A percentile compares a stretch with the other conserved stretches of the same genome.
phyloP scores from a whole-genome alignment of 1,140 invertebrate species.

The Adoxophyes honmai region DNA sequence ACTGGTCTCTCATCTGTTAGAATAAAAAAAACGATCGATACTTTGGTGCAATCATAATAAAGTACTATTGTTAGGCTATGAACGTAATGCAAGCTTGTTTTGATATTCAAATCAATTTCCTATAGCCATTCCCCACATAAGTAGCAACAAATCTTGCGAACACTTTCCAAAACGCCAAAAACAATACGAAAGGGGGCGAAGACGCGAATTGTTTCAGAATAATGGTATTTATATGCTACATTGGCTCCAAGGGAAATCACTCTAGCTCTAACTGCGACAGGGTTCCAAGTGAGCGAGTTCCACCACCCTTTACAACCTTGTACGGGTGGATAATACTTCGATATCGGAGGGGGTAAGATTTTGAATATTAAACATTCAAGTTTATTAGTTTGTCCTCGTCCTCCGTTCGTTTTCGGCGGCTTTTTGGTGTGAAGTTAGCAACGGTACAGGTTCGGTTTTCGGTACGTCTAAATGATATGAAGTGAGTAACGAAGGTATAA shows the following conservation, averaged over 20 bases:
- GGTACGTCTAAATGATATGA: no score
- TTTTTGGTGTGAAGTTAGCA: no score
- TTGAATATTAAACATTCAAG: constrained; percentile 75
- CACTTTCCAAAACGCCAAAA: constrained; percentile 10
- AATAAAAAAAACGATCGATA: no score
- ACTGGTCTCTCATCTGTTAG: no score
- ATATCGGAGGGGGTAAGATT: constrained; percentile 50
- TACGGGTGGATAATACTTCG: constrained; percentile 1
- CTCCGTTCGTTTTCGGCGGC: no score
- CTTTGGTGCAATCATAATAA: no score
- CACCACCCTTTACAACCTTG: constrained; percentile 29
- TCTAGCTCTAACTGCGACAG: constrained; percentile 27
- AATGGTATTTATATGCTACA: constrained; percentile 76
- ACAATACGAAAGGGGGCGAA: constrained; percentile 52
- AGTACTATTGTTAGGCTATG: no score
- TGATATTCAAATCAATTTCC: no score
- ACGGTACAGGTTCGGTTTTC: no score
- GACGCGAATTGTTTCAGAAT: constrained; percentile 72
- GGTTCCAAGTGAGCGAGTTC: constrained; percentile 32
- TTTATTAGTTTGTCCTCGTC: constrained; percentile 69
- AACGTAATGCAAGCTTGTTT: no score
- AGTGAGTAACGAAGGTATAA: no score
- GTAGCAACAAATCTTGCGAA: not conserved
- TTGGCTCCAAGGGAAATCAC: constrained; percentile 76
- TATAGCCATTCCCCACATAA: no score